phyloP scores from a whole-genome alignment of 2,797 vertebrate species.

The Philypnodon macrostomus region DNA sequence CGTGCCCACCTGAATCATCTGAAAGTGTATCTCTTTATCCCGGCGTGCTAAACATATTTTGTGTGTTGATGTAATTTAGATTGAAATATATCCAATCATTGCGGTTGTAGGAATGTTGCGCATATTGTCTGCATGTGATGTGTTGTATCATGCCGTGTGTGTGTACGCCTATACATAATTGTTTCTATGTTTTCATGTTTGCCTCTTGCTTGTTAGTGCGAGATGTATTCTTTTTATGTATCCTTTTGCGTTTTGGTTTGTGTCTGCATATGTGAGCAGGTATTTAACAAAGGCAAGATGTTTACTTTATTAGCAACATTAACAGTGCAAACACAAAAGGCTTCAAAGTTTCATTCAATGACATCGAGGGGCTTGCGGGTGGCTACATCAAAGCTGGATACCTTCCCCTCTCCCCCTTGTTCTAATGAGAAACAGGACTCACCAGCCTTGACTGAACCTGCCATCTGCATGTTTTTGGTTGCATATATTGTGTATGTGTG shows the following conservation, averaged over 20 bases:
- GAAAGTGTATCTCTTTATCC: conserved; percentile 31
- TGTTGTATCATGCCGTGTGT: conserved; percentile 37
- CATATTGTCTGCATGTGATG: conserved; percentile 55
- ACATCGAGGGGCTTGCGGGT: conserved; percentile 78
- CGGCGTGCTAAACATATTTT: conserved; percentile 34
- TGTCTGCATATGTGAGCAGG: conserved; percentile 42
- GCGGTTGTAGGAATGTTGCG: conserved; percentile 36
- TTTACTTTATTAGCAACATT: conserved; percentile 78
- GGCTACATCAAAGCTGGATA: conserved; percentile 82
- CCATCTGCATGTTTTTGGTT: conserved; percentile 71
- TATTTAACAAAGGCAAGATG: conserved; percentile 81
- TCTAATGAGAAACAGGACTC: conserved; percentile 84
- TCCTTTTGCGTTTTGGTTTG: conserved; percentile 21
- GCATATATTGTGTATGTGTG: conserved; percentile 29
- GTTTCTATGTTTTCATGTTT: conserved; percentile 55
- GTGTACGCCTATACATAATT: conserved; percentile 24
- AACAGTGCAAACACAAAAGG: no score
- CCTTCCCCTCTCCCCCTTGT: conserved; percentile 67
- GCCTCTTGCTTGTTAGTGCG: conserved; percentile 36
- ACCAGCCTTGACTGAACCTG: conserved; percentile 79
- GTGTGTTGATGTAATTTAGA: conserved; percentile 51
- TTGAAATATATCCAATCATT: conserved; percentile 54
- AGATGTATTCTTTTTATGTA: conserved; percentile 49
- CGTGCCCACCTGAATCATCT: conserved; percentile 48
- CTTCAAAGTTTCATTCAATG: conserved; percentile 78